phyloP scores from a whole-genome alignment of 2,113 vertebrate genomes.

The Python bivittatus region DNA sequence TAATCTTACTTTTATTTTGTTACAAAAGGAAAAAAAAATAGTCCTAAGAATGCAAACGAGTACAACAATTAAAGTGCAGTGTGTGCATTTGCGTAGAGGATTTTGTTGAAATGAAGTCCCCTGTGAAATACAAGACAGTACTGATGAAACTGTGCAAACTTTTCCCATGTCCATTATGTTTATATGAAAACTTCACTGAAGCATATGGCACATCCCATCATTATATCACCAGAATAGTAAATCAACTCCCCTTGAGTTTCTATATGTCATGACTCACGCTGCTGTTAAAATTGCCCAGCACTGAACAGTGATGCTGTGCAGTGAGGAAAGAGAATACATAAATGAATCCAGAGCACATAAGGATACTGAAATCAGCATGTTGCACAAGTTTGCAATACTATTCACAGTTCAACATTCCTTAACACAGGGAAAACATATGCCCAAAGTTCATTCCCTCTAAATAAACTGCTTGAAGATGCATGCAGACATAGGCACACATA shows the following conservation, averaged over 20 bases:
- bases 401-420: not conserved
- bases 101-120: not conserved
- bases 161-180: not conserved
- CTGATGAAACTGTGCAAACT: not conserved
- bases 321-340: not conserved
- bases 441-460: not conserved
- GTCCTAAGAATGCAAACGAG: not conserved
- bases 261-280: not conserved
- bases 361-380: not conserved
- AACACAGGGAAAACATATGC: not conserved
- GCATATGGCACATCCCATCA: not conserved
- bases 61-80: not conserved
- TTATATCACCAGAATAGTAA: not conserved
- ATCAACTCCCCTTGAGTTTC: not conserved
- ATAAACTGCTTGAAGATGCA: not conserved
- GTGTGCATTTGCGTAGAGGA: not conserved
- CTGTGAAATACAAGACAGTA: not conserved
- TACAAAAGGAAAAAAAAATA: not conserved
- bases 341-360: not conserved
- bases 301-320: not conserved
- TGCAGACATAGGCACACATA: not conserved
- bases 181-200: not conserved
- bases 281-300: not conserved
- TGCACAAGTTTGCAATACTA: not conserved
- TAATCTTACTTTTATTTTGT: slow-evolving; percentile 28